phyloP scores from a whole-genome alignment of 2,113 vertebrate species.

The Ariopsis seemanni region DNA sequence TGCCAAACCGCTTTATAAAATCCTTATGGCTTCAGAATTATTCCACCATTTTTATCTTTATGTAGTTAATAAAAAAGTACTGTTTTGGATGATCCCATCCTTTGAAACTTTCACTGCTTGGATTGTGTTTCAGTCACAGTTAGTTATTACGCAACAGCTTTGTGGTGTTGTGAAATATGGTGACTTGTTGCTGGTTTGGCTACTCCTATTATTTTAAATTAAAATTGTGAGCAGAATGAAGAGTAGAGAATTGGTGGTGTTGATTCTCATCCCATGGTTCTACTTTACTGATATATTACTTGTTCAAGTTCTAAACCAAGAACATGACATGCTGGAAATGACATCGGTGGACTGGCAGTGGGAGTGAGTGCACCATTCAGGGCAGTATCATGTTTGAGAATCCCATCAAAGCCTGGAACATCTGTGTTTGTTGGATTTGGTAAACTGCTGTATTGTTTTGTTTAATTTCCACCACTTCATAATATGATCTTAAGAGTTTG shows the following conservation, averaged over 20 bases:
- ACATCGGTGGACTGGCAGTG: constrained; percentile 6
- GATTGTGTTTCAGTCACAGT: not conserved
- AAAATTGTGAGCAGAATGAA: not conserved
- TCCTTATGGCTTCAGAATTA: not conserved
- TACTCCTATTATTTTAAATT: not conserved
- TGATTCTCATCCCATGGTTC: not conserved
- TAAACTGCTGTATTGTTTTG: not conserved
- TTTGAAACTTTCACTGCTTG: not conserved
- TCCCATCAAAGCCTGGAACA: constrained; percentile 15
- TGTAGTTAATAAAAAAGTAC: not conserved
- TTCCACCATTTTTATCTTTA: not conserved
- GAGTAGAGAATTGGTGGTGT: not conserved
- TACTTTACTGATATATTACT: not conserved
- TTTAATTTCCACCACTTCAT: not conserved
- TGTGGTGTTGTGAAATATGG: constrained; percentile 6
- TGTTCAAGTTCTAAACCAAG: not conserved
- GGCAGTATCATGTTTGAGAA: constrained; percentile 10
- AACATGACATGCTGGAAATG: not conserved
- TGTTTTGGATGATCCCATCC: not conserved
- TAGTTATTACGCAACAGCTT: constrained; percentile 4
- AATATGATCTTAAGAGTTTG: not conserved
- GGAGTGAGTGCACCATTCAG: not conserved
- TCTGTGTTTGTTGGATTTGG: constrained; percentile 13
- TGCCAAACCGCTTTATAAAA: not conserved
- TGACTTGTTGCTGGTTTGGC: not conserved